Evolutionary conservation across 1,140 invertebrate species (phyloP).

Genomic region (Drosophila willistoni): DNA sequence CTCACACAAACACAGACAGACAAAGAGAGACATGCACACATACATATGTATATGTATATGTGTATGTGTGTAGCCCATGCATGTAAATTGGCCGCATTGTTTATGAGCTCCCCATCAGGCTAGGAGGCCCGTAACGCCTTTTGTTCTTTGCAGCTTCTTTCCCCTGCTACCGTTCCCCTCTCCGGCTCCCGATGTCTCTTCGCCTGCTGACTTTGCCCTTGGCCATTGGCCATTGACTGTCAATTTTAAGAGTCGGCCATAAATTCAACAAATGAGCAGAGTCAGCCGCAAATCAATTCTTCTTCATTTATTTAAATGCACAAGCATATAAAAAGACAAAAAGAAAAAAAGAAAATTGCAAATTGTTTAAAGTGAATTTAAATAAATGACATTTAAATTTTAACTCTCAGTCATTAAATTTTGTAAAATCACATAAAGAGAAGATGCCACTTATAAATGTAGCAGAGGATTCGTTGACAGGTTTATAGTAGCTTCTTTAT

Average conservation of each 20-base stretch:
- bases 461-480: background rate
- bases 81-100: conserved; percentile 79
- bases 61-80: conserved; percentile 55
- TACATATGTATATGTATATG: conserved; percentile 19
- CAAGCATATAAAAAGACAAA: conserved; percentile 40
- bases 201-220: conserved; percentile 24
- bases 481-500: too few species aligned
- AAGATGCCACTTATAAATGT: background rate
- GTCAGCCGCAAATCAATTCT: conserved; percentile 42
- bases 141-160: conserved; percentile 29
- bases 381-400: background rate
- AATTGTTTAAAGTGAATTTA: conserved; percentile 35
- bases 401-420: background rate
- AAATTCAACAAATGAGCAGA: conserved; percentile 71
- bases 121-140: conserved; percentile 38
- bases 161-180: background rate
- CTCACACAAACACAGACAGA: conserved; percentile 18
- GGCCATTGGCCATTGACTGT: conserved; percentile 70
- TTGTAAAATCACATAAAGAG: background rate
- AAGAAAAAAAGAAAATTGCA: background rate
- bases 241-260: conserved; percentile 76
- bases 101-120: conserved; percentile 58
- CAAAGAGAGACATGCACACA: conserved; percentile 2
- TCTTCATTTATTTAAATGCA: conserved; percentile 59
- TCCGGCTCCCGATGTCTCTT: background rate